Evolutionary conservation across 2,113 vertebrate genomes (phyloP).

Genomic region (Bujurquina vittata): DNA sequence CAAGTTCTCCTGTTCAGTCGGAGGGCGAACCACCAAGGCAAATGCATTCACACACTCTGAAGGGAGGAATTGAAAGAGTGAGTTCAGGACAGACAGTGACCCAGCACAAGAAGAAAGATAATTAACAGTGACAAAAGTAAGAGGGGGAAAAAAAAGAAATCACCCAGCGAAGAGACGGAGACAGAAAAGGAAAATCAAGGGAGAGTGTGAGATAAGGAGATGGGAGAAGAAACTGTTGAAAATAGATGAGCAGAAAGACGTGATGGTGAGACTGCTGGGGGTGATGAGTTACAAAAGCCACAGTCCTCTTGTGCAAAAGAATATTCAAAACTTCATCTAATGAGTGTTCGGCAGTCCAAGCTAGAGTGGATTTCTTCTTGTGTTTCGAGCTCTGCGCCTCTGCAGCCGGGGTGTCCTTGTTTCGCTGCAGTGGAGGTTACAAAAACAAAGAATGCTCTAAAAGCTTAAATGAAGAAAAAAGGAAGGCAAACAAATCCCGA

Average conservation of each 20-base stretch:
- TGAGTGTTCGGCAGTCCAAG: background rate
- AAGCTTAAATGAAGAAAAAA: background rate
- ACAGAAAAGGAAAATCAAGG: background rate
- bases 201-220: background rate
- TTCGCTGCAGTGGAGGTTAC: background rate
- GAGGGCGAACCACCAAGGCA: conserved; percentile 92
- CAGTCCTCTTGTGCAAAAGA: background rate
- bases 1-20: conserved; percentile 93
- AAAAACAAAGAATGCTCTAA: background rate
- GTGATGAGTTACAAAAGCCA: background rate
- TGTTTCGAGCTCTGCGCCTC: background rate
- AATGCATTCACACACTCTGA: conserved; percentile 95
- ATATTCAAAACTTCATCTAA: conserved; percentile 9
- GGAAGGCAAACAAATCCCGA: background rate
- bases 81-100: background rate
- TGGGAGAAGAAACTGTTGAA: conserved; percentile 22
- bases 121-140: conserved; percentile 71
- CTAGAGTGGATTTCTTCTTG: background rate
- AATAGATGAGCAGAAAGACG: background rate
- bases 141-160: background rate
- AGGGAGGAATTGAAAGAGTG: background rate
- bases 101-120: background rate
- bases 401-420: background rate
- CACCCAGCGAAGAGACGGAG: background rate
- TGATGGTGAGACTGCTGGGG: background rate